These are phyloP conservation scores for Azorinus chamasolen DNA, from an alignment of 2,888 invertebrate species.

Conservation along the genomic window DNA sequence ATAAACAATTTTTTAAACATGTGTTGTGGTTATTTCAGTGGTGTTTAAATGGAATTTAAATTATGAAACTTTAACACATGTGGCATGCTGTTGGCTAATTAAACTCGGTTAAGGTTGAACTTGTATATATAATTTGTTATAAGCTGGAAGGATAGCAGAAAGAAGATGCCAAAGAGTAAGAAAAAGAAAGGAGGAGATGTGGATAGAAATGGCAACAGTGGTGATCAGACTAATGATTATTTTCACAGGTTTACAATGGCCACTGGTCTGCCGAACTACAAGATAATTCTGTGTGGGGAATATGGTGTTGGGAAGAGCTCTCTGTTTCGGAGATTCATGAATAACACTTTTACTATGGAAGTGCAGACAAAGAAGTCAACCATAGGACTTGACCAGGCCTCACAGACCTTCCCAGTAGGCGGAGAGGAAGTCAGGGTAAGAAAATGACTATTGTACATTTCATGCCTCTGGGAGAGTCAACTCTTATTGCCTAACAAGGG, in stretches of 20 bases:
- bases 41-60: too few species aligned
- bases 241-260: conserved; percentile 79
- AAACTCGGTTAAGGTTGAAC: too few species aligned
- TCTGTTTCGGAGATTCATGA: conserved; percentile 95
- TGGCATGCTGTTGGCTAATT: too few species aligned
- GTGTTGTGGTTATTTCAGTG: too few species aligned
- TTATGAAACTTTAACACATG: too few species aligned
- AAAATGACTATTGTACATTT: not conserved
- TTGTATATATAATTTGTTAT: too few species aligned
- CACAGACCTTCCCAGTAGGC: conserved; percentile 92
- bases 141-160: too few species aligned
- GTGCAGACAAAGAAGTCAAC: conserved; percentile 92
- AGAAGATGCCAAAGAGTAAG: conserved; percentile 38
- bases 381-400: conserved; percentile 96
- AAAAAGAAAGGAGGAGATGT: conserved; percentile 17
- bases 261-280: conserved; percentile 86
- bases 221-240: conserved; percentile 29
- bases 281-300: conserved; percentile 98
- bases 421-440: conserved; percentile 93
- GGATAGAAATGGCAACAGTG: conserved; percentile 35
- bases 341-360: conserved; percentile 92
- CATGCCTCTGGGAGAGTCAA: too few species aligned
- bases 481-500: too few species aligned
- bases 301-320: conserved; percentile 98
- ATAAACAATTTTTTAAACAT: too few species aligned